These are phyloP conservation scores for Electrophaes corylata DNA, from an alignment of 2,888 invertebrate genomes.

Conservation along the genomic window DNA sequence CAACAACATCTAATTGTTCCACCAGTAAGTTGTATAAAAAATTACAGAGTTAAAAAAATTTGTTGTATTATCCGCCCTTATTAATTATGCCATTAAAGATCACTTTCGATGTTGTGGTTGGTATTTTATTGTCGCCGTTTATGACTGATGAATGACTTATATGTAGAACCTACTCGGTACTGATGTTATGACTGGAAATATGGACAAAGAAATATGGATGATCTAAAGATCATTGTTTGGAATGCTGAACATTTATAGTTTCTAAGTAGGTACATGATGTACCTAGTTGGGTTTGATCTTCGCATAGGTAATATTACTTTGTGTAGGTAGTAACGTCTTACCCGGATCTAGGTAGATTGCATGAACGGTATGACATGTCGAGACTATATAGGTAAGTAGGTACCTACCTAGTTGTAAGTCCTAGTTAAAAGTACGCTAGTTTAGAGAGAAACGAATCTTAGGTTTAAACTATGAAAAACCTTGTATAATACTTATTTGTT, in stretches of 20 bases:
- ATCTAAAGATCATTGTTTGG: constrained; percentile 44
- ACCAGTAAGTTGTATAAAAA: too few species aligned
- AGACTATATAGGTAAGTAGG: too few species aligned
- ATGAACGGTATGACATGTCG: neutral
- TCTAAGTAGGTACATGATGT: constrained; percentile 42
- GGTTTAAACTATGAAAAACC: too few species aligned
- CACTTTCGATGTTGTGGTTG: constrained; percentile 39
- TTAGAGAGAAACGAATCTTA: too few species aligned
- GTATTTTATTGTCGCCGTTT: constrained; percentile 45
- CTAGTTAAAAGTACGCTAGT: too few species aligned
- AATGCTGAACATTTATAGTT: constrained; percentile 54
- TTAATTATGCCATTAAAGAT: constrained; percentile 32
- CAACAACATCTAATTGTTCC: too few species aligned
- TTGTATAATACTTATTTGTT: too few species aligned
- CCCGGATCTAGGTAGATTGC: constrained; percentile 44
- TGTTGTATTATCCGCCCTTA: constrained; percentile 33
- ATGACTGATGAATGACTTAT: constrained; percentile 48
- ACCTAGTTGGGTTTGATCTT: constrained; percentile 21
- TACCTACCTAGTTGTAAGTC: too few species aligned
- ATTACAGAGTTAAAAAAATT: constrained; percentile 17
- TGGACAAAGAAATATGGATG: constrained; percentile 44
- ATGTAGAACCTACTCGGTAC: constrained; percentile 32
- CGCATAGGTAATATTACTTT: constrained; percentile 30
- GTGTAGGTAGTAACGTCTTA: constrained; percentile 39
- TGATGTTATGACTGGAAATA: constrained; percentile 36